These are phyloP conservation scores for Bettongia penicillata DNA, from an alignment of 2,113 vertebrate species.

Conservation along the genomic window DNA sequence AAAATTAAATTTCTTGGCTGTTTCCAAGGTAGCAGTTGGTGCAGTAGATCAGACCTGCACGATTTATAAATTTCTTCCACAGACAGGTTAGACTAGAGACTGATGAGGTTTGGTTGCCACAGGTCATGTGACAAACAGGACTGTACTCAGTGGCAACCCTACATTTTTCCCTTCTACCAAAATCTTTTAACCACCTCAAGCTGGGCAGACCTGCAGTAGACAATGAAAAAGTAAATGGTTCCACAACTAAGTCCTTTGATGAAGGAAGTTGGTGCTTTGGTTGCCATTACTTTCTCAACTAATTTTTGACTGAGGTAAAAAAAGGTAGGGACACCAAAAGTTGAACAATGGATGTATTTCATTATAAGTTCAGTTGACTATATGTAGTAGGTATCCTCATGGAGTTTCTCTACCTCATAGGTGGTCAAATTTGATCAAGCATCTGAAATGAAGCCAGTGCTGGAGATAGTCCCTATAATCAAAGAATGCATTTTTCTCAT, in stretches of 20 bases:
- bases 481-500: neutral
- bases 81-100: no score
- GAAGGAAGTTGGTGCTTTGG: neutral
- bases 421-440: neutral
- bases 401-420: neutral
- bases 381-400: neutral
- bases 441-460: neutral
- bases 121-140: no score
- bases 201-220: neutral
- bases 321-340: neutral
- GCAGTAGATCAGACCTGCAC: neutral
- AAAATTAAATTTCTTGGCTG: slow-evolving; percentile 1
- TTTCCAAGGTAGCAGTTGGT: neutral
- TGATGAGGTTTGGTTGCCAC: no score
- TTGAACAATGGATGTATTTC: neutral
- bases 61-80: no score
- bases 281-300: neutral
- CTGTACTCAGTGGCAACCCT: no score
- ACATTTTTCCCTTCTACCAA: no score
- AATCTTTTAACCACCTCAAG: no score
- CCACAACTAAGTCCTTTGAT: neutral
- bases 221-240: slow-evolving; percentile 12
- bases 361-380: neutral
- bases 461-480: neutral
- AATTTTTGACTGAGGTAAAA: neutral